Conservation (phyloP, 2,797 vertebrate genomes). For the Crenichthys baileyi region DNA sequence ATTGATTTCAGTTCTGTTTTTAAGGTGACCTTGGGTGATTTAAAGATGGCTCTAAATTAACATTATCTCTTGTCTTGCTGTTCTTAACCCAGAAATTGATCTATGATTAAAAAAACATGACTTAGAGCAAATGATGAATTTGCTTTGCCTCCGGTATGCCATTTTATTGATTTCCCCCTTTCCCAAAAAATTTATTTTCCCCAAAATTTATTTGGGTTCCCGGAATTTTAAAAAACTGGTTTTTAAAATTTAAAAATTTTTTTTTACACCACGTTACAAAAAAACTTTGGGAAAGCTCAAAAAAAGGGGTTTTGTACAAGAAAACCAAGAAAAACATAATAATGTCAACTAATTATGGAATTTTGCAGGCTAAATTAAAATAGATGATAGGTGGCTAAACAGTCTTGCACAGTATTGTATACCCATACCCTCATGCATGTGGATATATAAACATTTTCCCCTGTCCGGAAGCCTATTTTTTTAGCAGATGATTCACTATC, state of each 20-base stretch:
- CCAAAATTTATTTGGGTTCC: no score
- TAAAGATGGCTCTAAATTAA: background rate
- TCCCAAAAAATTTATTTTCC: no score
- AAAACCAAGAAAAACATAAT: background rate
- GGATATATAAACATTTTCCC: background rate
- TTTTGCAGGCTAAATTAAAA: background rate
- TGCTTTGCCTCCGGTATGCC: no score
- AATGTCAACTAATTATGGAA: background rate
- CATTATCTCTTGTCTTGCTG: background rate
- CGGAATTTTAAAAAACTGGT: no score
- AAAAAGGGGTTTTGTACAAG: background rate
- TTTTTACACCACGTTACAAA: background rate
- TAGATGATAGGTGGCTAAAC: background rate
- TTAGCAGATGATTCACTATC: background rate
- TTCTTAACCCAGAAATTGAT: background rate
- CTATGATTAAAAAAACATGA: background rate
- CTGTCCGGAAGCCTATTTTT: background rate
- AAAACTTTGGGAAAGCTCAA: background rate
- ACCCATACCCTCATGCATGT: background rate
- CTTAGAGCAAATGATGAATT: no score
- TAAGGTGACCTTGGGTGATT: background rate
- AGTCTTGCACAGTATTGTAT: background rate
- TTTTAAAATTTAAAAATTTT: no score
- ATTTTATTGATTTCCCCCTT: background rate
- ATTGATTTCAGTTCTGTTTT: background rate